Evolutionary conservation across 53 echinoderm and acorn worm species (phyloP), one percentile per base, ranked within the genome.

Genomic region (Patiria pectinifera): DNA sequence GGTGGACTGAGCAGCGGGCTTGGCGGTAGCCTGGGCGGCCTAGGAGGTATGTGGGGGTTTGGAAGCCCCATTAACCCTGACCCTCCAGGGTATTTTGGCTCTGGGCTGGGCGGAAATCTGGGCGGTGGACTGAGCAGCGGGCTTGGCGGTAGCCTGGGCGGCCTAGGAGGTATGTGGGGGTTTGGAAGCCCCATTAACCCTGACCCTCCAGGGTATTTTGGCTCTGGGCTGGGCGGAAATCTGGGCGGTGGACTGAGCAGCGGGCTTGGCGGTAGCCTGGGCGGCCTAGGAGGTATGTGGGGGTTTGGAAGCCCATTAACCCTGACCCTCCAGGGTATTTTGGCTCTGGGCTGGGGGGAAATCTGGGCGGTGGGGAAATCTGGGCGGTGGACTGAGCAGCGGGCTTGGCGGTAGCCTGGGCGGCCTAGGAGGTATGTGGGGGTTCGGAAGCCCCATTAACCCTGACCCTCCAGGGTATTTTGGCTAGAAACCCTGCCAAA

Each of bases 41-140:
- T 91, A 71, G 87, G 95, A 80, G 90, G 90, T 90, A 81, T 12
- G 80, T 63, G 13, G 19, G 5, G 74, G 45, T 85, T 35, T 24
- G 4, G 1, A 15, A 48, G 35, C 60, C 16, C 43, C 62, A 24
- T 82, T 83, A 35, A 35, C 35, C n/a, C n/a, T n/a, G n/a, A n/a
- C n/a, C n/a, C n/a, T n/a, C n/a, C n/a, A n/a, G n/a, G n/a, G n/a
- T n/a, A n/a, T n/a, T n/a, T 92, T 23, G 92, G 92, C 10, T 78
- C 92, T 45, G 95, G 95, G 48, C 85, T 91, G 19, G 82, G 93
- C 13, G 81, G 91, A 16, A 91, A 77, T 79, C 74, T 93, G 5
- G 90, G 93, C 59, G 59, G 93, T 4, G 89, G 92, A 44, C 92
- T 95, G 2, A 91, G 95, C 15, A 78, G 95, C 83, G 86, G 91